Evolutionary conservation across 2,797 vertebrate genomes (phyloP).

Genomic region (Melanotaenia boesemani): DNA sequence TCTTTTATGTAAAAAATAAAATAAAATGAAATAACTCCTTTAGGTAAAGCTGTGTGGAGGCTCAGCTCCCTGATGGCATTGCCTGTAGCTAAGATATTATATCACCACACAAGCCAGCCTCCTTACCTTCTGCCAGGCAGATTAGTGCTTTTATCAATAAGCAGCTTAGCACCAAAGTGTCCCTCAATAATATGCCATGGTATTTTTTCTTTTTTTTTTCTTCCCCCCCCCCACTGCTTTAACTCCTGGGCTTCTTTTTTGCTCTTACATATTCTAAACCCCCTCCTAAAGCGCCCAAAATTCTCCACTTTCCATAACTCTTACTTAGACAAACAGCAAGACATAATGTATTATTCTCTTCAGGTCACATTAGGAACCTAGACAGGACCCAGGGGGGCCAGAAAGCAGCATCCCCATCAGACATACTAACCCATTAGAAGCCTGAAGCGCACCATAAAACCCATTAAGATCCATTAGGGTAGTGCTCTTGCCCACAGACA

Average conservation of each 20-base stretch:
- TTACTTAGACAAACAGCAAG: conserved; percentile 58
- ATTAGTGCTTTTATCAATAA: conserved; percentile 90
- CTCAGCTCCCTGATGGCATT: conserved; percentile 82
- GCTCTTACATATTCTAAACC: conserved; percentile 48
- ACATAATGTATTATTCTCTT: conserved; percentile 69
- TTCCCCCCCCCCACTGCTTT: conserved; percentile 69
- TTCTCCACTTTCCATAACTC: conserved; percentile 54
- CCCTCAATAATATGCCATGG: conserved; percentile 84
- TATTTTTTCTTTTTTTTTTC: conserved; percentile 63
- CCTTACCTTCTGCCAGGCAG: conserved; percentile 87
- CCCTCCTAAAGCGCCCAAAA: conserved; percentile 12
- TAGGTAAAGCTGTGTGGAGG: conserved; percentile 79
- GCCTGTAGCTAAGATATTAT: conserved; percentile 85
- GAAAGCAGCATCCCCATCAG: conserved; percentile 76
- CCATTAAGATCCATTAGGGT: conserved; percentile 86
- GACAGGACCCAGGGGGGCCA: conserved; percentile 66
- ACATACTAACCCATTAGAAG: conserved; percentile 82
- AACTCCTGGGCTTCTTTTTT: conserved; percentile 68
- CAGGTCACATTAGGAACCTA: conserved; percentile 76
- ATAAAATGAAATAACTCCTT: conserved; percentile 77
- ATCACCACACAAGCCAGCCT: conserved; percentile 82
- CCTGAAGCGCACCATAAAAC: conserved; percentile 76
- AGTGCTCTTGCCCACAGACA: conserved; percentile 77
- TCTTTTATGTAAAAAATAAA: conserved; percentile 67
- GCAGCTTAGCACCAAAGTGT: conserved; percentile 87